phyloP scores from a whole-genome alignment of 1,140 invertebrate species.

The Papilio dardanus region DNA sequence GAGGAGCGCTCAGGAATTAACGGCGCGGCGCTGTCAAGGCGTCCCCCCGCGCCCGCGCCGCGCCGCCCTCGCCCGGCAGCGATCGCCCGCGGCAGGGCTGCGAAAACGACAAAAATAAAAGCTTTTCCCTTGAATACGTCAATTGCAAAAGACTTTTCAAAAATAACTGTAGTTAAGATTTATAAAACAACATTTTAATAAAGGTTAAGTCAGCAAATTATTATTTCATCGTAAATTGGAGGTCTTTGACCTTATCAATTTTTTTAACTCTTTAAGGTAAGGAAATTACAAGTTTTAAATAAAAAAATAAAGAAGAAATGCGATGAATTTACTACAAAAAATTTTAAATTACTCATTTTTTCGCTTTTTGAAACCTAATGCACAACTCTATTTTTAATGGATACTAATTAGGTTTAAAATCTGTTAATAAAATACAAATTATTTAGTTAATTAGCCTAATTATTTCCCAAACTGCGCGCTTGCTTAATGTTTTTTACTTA shows the following conservation, averaged over 20 bases:
- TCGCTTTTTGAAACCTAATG: not conserved
- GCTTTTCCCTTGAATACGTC: not conserved
- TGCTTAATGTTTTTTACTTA: slow-evolving; percentile 1
- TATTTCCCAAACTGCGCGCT: slow-evolving; percentile 2
- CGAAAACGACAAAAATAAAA: slow-evolving; percentile 12
- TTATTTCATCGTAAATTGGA: not conserved
- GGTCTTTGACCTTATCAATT: not conserved
- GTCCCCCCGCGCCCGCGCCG: slow-evolving; percentile 50
- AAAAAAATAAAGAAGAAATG: not conserved
- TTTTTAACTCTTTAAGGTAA: not conserved
- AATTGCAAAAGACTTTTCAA: not conserved
- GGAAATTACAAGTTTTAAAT: not conserved
- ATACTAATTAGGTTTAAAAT: slow-evolving; percentile 21
- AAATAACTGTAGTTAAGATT: not conserved
- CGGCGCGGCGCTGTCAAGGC: slow-evolving; percentile 73
- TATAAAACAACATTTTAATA: not conserved
- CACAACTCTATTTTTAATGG: not conserved
- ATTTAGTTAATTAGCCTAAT: slow-evolving; percentile 24
- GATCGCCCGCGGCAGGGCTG: slow-evolving; percentile 52
- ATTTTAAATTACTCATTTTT: slow-evolving; percentile 2
- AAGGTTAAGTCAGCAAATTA: not conserved
- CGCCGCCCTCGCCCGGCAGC: slow-evolving; percentile 48
- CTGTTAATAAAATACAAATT: not conserved
- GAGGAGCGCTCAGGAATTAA: slow-evolving; percentile 76
- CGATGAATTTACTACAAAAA: not conserved